A percentile compares a stretch with the other conserved stretches of the same genome.
These are phyloP conservation scores for Syrista parreyssii DNA, from an alignment of 2,888 invertebrate genomes.

Conservation along the genomic window DNA sequence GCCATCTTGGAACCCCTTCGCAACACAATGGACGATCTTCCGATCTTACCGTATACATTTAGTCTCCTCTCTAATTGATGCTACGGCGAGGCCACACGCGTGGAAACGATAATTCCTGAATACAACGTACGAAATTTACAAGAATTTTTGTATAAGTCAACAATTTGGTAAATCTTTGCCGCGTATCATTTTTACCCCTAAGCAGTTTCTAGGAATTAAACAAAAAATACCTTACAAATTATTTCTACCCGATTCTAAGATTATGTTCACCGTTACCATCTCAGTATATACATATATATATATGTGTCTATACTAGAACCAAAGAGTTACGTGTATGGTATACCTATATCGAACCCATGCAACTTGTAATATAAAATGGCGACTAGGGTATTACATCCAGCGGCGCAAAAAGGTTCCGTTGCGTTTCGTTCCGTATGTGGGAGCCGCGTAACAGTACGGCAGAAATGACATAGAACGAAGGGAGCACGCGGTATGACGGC, in stretches of 20 bases:
- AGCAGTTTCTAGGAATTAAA: not conserved
- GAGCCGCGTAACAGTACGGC: constrained; percentile 42
- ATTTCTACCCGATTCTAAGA: not conserved
- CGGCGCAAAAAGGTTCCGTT: not conserved
- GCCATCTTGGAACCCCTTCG: constrained; percentile 54
- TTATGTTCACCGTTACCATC: not conserved
- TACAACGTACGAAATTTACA: not conserved
- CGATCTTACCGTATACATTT: constrained; percentile 39
- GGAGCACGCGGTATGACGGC: constrained; percentile 52
- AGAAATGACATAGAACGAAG: constrained; percentile 57
- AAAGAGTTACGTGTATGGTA: not conserved
- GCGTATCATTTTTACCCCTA: not conserved
- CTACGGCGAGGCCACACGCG: constrained; percentile 49
- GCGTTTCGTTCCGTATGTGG: constrained; percentile 21
- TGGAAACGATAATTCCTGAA: constrained; percentile 37
- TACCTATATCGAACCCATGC: not conserved
- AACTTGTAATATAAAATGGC: constrained; percentile 8
- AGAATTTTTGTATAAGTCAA: not conserved
- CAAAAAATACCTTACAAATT: not conserved
- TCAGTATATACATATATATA: not conserved
- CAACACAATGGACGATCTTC: constrained; percentile 43
- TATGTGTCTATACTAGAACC: not conserved
- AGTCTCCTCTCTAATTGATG: constrained; percentile 53
- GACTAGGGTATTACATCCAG: constrained; percentile 7
- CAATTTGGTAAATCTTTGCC: constrained; percentile 12